Base-by-base conservation (phyloP, 1,140 invertebrate species). In the Helicoverpa zea region DNA sequence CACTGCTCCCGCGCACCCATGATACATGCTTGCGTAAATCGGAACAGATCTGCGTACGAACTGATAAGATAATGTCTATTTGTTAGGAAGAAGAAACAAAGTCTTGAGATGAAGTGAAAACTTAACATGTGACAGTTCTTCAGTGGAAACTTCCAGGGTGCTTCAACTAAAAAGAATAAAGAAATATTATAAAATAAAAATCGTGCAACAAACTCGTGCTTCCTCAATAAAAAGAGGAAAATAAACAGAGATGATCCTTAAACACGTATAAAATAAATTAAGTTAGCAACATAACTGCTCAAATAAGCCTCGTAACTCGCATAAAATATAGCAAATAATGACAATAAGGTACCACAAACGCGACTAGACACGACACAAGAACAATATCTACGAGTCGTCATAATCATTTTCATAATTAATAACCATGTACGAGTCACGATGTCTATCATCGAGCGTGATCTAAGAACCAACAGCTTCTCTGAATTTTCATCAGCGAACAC, bases 381-480 rank as follows among this genome's bases (percentile, higher is more conserved):
- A 83, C 85, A 88, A 87, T 89, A n/a, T n/a, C n/a, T n/a, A 89
- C 88, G 88, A 88, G 85, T 86, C 83, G 85, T 88, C 83, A 85
- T 86, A 87, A 89, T 91, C 84, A 92, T 94, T 91, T 88, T 87
- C 88, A 93, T 94, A 93, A 94, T 93, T 94, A 94, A 94, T 92
- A 94, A 91, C 89, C 86, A 86, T 86, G 82, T 61, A 75, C 81
- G 75, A 87, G 88, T 92, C 92, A 94, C 92, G 91, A 92, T 86
- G 84, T 83, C 87, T 91, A 89, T 88, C 88, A 89, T 88, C 83
- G 89, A 88, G 85, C 89, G 89, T 91, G 90, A 92, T 91, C 88
- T 85, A 86, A 86, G 83, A 81, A 82, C 76, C 85, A 83, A 82
- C 82, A 80, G 59, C 80, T 76, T 61, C 59, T 76, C 80, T 75